Conservation (phyloP, 2,797 vertebrate species). For the Chaenodraco wilsoni region DNA sequence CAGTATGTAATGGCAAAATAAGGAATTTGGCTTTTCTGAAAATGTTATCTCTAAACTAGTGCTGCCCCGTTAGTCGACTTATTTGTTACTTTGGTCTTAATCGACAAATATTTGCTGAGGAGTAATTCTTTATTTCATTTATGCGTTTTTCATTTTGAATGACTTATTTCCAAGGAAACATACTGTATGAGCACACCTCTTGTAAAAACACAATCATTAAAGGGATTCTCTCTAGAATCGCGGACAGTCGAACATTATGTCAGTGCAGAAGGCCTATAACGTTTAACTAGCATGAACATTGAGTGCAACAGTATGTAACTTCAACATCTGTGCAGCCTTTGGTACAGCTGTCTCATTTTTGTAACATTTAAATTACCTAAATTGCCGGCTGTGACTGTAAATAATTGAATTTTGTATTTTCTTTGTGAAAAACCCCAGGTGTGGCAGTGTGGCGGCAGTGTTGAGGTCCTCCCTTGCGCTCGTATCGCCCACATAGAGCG, state of each 20-base stretch:
- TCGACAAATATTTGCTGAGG: no score
- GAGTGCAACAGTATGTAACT: background rate
- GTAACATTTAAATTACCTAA: constrained; percentile 1
- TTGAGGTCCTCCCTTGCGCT: constrained; percentile 97
- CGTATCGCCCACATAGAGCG: constrained; percentile 96
- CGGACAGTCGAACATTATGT: background rate
- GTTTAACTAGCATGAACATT: background rate
- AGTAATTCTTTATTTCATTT: no score
- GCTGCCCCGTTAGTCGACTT: no score
- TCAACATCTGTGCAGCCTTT: constrained; percentile 17
- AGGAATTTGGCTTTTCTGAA: background rate
- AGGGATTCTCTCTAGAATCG: no score
- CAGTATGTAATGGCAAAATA: background rate
- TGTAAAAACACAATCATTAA: no score
- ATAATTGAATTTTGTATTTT: background rate
- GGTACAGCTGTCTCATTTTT: constrained; percentile 2
- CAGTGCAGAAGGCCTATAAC: background rate
- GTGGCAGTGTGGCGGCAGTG: constrained; percentile 89
- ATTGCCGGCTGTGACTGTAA: background rate
- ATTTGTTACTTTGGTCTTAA: no score
- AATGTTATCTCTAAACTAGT: background rate
- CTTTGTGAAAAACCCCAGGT: constrained; percentile 65
- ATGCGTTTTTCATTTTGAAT: no score
- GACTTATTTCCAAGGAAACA: no score
- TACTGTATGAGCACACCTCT: no score